Evolutionary conservation across 2,113 vertebrate genomes (phyloP).

Genomic region (Steatornis caripensis): DNA sequence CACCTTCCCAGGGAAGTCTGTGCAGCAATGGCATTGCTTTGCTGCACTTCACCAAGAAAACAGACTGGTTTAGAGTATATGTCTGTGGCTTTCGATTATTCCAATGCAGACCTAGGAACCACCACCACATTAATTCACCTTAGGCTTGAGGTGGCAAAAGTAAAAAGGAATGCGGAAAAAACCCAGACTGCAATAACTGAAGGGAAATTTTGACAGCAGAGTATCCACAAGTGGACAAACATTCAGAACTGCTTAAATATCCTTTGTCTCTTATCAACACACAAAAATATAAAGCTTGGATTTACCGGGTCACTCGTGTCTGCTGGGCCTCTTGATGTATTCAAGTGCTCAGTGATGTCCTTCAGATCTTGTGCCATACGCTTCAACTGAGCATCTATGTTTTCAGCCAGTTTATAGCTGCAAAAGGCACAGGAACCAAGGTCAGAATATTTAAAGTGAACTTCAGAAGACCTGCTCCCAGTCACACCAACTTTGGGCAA

Average conservation of each 20-base stretch:
- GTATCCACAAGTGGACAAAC: fast-evolving
- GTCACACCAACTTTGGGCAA: not conserved
- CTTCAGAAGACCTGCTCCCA: not conserved
- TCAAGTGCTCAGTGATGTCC: slow-evolving; percentile 87
- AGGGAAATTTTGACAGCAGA: not conserved
- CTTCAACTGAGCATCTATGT: slow-evolving; percentile 88
- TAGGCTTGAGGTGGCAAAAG: not conserved
- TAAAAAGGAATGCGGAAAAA: not conserved
- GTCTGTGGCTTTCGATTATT: not conserved
- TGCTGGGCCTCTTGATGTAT: slow-evolving; percentile 79
- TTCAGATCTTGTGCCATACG: slow-evolving; percentile 91
- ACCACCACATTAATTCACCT: not conserved
- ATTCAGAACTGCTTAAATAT: not conserved
- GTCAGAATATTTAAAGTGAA: not conserved
- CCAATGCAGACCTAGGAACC: not conserved
- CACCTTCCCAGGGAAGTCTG: not conserved
- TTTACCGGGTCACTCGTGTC: slow-evolving; percentile 82
- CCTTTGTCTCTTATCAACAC: not conserved
- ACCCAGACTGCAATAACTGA: not conserved
- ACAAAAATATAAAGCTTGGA: not conserved
- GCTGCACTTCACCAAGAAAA: not conserved
- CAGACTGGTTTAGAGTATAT: not conserved
- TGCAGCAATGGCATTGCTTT: not conserved
- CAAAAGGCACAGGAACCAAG: not conserved
- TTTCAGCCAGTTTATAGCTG: slow-evolving; percentile 89